Evolutionary conservation across 2,797 vertebrate genomes (phyloP).

Genomic region (Brachymystax lenok): DNA sequence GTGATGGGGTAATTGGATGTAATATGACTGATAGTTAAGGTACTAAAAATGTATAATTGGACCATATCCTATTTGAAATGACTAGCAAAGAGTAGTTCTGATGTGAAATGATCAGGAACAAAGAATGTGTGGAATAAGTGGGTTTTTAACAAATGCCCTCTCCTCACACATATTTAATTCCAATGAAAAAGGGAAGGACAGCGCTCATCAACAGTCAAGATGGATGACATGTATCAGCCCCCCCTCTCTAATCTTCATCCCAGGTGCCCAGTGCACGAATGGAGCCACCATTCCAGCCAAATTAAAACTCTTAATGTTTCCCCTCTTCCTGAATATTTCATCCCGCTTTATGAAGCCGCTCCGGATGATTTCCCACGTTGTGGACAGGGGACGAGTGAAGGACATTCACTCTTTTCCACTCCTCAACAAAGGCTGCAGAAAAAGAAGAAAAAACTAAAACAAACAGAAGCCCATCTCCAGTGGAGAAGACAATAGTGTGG

Average conservation of each 20-base stretch:
- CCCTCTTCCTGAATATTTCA: constrained; percentile 23
- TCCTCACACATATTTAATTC: constrained; percentile 28
- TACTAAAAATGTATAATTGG: background rate
- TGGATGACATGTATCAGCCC: constrained; percentile 12
- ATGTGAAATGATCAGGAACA: background rate
- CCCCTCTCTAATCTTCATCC: constrained; percentile 26
- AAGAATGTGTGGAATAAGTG: constrained; percentile 1
- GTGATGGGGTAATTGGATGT: background rate
- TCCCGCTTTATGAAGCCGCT: constrained; percentile 21
- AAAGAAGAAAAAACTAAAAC: background rate
- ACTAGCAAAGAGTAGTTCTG: background rate
- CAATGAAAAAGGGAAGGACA: constrained; percentile 28
- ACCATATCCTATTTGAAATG: background rate
- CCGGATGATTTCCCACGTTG: constrained; percentile 6
- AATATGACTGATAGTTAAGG: background rate
- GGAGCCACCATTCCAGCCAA: constrained; percentile 21
- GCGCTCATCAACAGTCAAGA: constrained; percentile 19
- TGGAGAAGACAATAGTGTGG: constrained; percentile 51
- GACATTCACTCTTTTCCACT: constrained; percentile 30
- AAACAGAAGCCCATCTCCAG: constrained; percentile 33
- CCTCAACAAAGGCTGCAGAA: constrained; percentile 10
- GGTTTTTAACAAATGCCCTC: constrained; percentile 20
- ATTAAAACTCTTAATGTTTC: constrained; percentile 35
- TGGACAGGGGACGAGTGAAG: constrained; percentile 24
- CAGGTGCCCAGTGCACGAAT: constrained; percentile 23